Conservation (phyloP, 2,888 invertebrate species). For the Vanessa cardui region DNA sequence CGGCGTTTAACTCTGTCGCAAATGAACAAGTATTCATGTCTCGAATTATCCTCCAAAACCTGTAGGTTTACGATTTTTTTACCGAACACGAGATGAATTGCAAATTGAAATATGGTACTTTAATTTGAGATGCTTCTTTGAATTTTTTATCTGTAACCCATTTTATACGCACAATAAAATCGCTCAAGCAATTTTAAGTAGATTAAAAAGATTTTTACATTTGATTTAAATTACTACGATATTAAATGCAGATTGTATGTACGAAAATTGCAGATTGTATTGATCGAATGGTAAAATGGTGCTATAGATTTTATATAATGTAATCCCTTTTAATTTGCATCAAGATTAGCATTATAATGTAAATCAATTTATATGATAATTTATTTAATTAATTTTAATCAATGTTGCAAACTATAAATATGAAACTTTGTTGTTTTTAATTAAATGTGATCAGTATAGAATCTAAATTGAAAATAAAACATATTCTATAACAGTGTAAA, state of each 20-base stretch:
- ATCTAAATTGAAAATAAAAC: too few species aligned
- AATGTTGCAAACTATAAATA: neutral
- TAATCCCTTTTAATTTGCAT: neutral
- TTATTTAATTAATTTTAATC: neutral
- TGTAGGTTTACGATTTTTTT: neutral
- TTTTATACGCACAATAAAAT: neutral
- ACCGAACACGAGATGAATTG: slow-evolving; percentile 5
- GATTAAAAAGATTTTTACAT: too few species aligned
- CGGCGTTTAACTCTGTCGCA: neutral
- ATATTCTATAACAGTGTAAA: neutral
- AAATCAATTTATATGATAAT: slow-evolving; percentile 4
- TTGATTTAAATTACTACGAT: too few species aligned
- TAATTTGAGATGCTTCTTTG: neutral
- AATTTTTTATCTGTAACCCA: neutral
- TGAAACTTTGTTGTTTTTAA: neutral
- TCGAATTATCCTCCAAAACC: neutral
- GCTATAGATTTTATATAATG: neutral
- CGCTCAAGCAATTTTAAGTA: too few species aligned
- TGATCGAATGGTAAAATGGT: neutral
- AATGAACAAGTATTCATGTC: slow-evolving; percentile 1
- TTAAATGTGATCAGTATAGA: too few species aligned
- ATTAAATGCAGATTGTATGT: too few species aligned
- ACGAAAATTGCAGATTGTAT: too few species aligned
- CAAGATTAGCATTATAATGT: neutral
- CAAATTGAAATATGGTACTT: neutral